A percentile compares a stretch with the other conserved stretches of the same genome.
phyloP scores from a whole-genome alignment of 2,113 vertebrate genomes.

The Petrocephalus microphthalmus region DNA sequence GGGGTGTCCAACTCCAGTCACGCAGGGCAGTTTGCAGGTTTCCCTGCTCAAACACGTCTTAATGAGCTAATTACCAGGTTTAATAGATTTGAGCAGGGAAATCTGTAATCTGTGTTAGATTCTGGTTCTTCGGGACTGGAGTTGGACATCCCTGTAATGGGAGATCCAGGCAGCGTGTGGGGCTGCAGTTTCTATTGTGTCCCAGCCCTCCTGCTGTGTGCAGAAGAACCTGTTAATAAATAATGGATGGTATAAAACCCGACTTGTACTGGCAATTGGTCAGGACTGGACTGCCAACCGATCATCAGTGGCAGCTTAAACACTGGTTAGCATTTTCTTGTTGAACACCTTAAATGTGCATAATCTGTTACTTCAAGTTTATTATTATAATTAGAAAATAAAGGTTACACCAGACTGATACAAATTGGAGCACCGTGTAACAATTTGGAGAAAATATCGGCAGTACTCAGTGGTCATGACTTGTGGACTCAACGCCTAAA shows the following conservation, averaged over 20 bases:
- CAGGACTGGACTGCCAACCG: not conserved
- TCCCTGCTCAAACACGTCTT: too few species aligned
- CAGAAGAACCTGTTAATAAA: not conserved
- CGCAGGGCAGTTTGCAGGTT: too few species aligned
- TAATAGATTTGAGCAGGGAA: too few species aligned
- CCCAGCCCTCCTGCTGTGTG: not conserved
- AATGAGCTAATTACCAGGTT: too few species aligned
- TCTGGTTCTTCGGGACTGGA: too few species aligned
- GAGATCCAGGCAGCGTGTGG: not conserved
- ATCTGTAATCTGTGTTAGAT: too few species aligned
- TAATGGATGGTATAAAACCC: not conserved
- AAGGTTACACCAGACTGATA: not conserved
- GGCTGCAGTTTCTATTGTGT: not conserved
- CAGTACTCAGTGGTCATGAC: not conserved
- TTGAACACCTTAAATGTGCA: not conserved
- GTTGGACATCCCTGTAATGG: too few species aligned
- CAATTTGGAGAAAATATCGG: not conserved
- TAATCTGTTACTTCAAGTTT: not conserved
- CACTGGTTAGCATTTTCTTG: not conserved
- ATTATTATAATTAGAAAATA: not conserved
- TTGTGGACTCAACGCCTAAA: not conserved
- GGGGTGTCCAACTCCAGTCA: too few species aligned
- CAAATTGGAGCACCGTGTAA: not conserved
- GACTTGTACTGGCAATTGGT: not conserved
- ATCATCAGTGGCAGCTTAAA: not conserved